Evolutionary conservation across 2,888 invertebrate species (phyloP).

Genomic region (Gymnoscelis rufifasciata): DNA sequence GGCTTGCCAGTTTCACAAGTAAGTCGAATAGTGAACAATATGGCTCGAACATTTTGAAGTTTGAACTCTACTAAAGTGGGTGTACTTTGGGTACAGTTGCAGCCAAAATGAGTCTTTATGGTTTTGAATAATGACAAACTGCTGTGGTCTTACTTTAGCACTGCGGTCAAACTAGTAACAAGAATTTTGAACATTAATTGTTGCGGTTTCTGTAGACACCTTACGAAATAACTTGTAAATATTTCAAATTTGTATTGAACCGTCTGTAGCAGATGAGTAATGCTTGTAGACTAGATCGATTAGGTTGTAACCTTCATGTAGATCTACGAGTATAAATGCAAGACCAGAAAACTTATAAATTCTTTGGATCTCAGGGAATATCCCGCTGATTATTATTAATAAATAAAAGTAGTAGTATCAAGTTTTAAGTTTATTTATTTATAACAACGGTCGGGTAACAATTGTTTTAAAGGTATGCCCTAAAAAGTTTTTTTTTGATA

Average conservation of each 20-base stretch:
- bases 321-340: too few species aligned
- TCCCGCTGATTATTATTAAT: too few species aligned
- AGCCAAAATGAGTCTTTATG: neutral
- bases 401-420: too few species aligned
- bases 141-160: constrained; percentile 1
- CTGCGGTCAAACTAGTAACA: neutral
- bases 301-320: too few species aligned
- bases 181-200: neutral
- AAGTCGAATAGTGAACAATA: neutral
- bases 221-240: neutral
- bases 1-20: constrained; percentile 3
- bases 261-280: too few species aligned
- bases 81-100: neutral
- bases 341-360: too few species aligned
- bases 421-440: too few species aligned
- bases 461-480: too few species aligned
- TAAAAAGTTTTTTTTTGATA: too few species aligned
- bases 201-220: neutral
- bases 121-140: neutral
- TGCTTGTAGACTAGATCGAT: too few species aligned
- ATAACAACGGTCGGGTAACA: too few species aligned
- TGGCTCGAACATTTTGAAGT: neutral
- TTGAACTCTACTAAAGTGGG: neutral
- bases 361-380: too few species aligned
- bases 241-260: neutral